Base-by-base conservation (phyloP, 2,797 vertebrate genomes). In the Steatocranus sp. region DNA sequence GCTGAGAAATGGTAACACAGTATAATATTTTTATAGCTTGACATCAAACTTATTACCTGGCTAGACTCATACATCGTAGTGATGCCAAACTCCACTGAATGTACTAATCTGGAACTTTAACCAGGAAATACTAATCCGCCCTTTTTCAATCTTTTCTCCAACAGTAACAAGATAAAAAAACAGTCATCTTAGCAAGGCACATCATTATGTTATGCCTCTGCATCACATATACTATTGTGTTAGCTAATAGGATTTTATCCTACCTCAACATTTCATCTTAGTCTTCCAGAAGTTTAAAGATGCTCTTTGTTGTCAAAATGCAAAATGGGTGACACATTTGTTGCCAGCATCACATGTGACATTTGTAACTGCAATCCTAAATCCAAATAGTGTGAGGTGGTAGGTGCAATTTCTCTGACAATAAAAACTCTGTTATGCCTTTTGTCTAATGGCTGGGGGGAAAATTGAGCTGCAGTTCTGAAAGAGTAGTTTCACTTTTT, bases 401-500 rank as follows among this genome's bases (percentile, higher is more conserved):
- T 79, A 34, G 18, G 10, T 53, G 25, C 46, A 5, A 43, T 70
- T 70, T 1, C 38, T 27, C 66, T 46, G 15, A 18, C 41, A 46
- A 18, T 66, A 10, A 23, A 79, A 75, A 61, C 30, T 32, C 54
- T 82, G 9, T 66, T 48, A 34, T 53, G 23, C 27, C 77, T 75
- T 86, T 81, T 86, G 83, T 86, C n/a, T 63, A 76, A 2, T 73
- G 27, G 70, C 51, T 56, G 49, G 25, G 20, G 15, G 0, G 50
- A 88, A 74, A 88, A 86, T 79, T 17, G 1, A 86, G 84, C 85
- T 88, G 76, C 83, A 49, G 76, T 84, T 86, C 49, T 41, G 77
- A 83, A 79, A 86, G 77, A 91, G 86, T 80, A 58, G 79, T 79
- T 89, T 83, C 76, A 50, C 20, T 23, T 68, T 41, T 43, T 68